phyloP scores from a whole-genome alignment of 2,113 vertebrate genomes.

The Odobenus rosmarus region DNA sequence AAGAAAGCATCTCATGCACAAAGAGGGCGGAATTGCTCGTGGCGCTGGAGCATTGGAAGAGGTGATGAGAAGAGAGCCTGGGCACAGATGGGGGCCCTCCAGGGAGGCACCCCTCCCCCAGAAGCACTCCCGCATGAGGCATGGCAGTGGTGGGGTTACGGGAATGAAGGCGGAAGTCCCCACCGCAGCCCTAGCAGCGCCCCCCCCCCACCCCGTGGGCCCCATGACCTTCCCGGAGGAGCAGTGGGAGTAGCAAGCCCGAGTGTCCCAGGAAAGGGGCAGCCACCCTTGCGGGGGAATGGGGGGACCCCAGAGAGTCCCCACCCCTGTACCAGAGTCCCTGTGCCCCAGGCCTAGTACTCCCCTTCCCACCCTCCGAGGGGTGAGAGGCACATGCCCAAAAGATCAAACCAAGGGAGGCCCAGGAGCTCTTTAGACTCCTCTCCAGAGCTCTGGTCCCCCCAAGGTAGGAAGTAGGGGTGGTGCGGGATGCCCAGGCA shows the following conservation, averaged over 20 bases:
- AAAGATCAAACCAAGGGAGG: neutral
- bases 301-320: neutral
- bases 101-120: neutral
- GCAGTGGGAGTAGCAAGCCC: neutral
- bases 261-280: neutral
- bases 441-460: neutral
- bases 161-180: no score
- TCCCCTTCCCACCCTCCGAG: no score
- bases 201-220: no score
- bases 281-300: neutral
- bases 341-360: neutral
- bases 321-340: neutral
- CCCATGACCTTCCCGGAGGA: neutral
- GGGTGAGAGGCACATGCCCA: neutral
- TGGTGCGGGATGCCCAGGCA: neutral
- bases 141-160: neutral
- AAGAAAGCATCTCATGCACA: neutral
- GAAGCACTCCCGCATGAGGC: fast-evolving
- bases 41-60: neutral
- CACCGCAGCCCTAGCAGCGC: neutral
- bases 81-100: neutral
- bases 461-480: neutral
- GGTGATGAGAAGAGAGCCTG: neutral
- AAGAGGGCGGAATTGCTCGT: fast-evolving
- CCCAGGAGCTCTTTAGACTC: neutral